phyloP scores from a whole-genome alignment of 2,888 invertebrate genomes.

The Tachina grossa region DNA sequence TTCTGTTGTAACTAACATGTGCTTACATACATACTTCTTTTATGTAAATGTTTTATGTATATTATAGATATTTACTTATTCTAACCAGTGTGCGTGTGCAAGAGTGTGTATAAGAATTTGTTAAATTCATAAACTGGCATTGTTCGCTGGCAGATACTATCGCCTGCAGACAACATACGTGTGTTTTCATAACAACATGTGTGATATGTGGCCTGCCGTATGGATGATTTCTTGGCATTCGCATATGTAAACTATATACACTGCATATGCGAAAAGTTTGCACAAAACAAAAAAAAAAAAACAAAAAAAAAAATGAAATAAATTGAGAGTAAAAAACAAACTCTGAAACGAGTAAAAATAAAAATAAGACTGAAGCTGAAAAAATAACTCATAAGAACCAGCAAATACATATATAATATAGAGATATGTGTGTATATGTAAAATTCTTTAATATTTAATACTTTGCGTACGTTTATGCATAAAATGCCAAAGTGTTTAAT shows the following conservation, averaged over 20 bases:
- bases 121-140: conserved; percentile 64
- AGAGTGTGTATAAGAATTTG: conserved; percentile 53
- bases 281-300: conserved; percentile 47
- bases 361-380: conserved; percentile 48
- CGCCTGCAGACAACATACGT: conserved; percentile 82
- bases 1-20: conserved; percentile 12
- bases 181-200: conserved; percentile 77
- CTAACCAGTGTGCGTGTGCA: not conserved
- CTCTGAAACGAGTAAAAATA: conserved; percentile 34
- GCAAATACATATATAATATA: conserved; percentile 53
- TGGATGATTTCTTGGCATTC: conserved; percentile 81
- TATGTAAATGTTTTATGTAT: conserved; percentile 46
- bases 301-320: conserved; percentile 47
- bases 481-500: conserved; percentile 35
- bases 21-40: not conserved
- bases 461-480: not conserved
- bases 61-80: conserved; percentile 15
- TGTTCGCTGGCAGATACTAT: conserved; percentile 74
- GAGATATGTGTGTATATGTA: not conserved
- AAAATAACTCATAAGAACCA: conserved; percentile 61
- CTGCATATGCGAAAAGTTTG: conserved; percentile 75
- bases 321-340: conserved; percentile 2
- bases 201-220: conserved; percentile 83
- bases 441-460: conserved; percentile 24
- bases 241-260: conserved; percentile 82